Conservation (phyloP, 2,797 vertebrate genomes). For the Cyclopterus lumpus region DNA sequence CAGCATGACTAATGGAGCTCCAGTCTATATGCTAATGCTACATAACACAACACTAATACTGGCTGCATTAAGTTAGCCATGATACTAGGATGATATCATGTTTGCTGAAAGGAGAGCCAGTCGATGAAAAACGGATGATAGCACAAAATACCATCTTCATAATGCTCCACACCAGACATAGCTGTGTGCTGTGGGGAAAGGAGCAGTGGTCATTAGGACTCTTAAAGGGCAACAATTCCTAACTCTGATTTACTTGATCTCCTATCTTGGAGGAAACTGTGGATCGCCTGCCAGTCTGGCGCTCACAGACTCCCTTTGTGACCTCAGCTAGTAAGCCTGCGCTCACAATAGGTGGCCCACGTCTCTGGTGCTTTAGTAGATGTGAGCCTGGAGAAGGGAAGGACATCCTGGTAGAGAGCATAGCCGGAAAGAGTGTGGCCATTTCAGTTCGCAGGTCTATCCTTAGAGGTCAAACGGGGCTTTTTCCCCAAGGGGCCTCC, state of each 20-base stretch:
- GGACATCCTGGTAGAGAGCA: slow-evolving; percentile 83
- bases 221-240: slow-evolving; percentile 81
- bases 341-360: slow-evolving; percentile 83
- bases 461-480: slow-evolving; percentile 75
- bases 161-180: slow-evolving; percentile 70
- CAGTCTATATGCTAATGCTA: slow-evolving; percentile 78
- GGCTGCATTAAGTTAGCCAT: slow-evolving; percentile 75
- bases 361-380: slow-evolving; percentile 73
- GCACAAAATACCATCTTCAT: slow-evolving; percentile 74
- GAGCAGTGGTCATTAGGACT: slow-evolving; percentile 78
- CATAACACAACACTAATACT: slow-evolving; percentile 74
- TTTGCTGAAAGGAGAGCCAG: slow-evolving; percentile 77
- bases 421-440: slow-evolving; percentile 69
- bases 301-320: slow-evolving; percentile 80
- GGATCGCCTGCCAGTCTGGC: slow-evolving; percentile 89
- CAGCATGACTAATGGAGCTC: slow-evolving; percentile 75
- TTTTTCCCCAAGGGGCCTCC: slow-evolving; percentile 55
- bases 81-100: slow-evolving; percentile 77
- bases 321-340: slow-evolving; percentile 78
- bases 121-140: slow-evolving; percentile 79
- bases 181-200: slow-evolving; percentile 55
- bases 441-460: slow-evolving; percentile 75
- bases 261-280: slow-evolving; percentile 85
- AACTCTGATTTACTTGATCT: slow-evolving; percentile 87
- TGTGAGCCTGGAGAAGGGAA: slow-evolving; percentile 76